Percentiles rank a stretch among this genome's conserved stretches.
Conservation (phyloP, 2,797 vertebrate species). For the Smutsia temminckii region DNA sequence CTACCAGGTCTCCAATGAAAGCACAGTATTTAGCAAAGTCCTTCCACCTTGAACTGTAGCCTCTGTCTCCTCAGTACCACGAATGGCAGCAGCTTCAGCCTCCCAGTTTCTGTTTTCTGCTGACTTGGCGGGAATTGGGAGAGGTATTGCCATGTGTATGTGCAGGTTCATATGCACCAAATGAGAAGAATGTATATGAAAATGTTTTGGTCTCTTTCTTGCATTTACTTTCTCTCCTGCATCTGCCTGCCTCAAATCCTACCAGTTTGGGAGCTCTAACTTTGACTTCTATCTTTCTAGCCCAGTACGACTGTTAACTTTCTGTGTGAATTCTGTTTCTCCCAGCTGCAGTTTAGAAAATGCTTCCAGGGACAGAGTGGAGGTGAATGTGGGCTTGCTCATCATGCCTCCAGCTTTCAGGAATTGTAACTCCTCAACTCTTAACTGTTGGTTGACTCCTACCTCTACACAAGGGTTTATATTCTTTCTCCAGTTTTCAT, state of each 20-base stretch:
- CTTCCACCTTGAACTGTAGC: background rate
- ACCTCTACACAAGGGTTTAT: background rate
- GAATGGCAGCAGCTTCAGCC: background rate
- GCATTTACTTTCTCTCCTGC: background rate
- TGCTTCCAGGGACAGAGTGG: background rate
- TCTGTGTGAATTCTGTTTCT: background rate
- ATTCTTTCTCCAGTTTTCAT: background rate
- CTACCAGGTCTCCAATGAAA: background rate
- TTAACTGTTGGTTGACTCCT: background rate
- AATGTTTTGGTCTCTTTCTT: background rate
- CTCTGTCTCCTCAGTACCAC: background rate
- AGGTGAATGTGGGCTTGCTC: background rate
- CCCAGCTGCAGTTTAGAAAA: background rate
- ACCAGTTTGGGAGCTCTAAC: background rate
- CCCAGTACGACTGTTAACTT: background rate
- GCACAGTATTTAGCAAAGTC: background rate
- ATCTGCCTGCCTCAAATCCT: background rate
- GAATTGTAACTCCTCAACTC: background rate
- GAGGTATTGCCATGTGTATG: background rate
- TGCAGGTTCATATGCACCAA: background rate
- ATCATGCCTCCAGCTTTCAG: background rate
- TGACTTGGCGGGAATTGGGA: background rate
- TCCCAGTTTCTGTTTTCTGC: background rate
- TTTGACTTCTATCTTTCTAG: background rate
- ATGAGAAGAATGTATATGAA: background rate